Percentiles rank a stretch among this genome's conserved stretches.
Conservation (phyloP, 1,140 invertebrate species). For the Whitmania pigra region DNA sequence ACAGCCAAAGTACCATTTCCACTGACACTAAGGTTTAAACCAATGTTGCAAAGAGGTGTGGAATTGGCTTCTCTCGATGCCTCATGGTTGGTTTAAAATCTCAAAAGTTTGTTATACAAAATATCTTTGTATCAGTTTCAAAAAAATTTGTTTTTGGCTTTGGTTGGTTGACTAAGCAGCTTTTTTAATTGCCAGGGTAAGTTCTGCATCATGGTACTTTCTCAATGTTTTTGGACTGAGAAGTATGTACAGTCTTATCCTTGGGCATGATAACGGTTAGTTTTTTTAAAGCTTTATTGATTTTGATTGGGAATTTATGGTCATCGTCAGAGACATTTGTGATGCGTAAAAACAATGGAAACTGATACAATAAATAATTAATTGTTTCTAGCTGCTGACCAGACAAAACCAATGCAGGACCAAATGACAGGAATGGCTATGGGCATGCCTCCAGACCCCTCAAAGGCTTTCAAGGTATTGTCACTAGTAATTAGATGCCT, state of each 20-base stretch:
- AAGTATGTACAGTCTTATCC: conserved; percentile 90
- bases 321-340: neutral
- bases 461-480: conserved; percentile 78
- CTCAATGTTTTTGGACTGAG: conserved; percentile 96
- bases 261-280: conserved; percentile 92
- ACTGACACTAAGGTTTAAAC: conserved; percentile 89
- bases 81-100: conserved; percentile 57
- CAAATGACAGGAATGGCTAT: conserved; percentile 93
- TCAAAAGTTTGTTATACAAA: no score
- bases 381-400: conserved; percentile 60
- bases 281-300: neutral
- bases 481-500: neutral
- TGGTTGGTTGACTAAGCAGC: no score
- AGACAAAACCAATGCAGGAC: conserved; percentile 89
- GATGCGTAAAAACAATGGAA: no score
- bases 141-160: no score
- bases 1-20: conserved; percentile 94
- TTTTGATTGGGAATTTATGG: neutral
- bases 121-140: no score
- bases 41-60: conserved; percentile 95
- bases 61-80: conserved; percentile 88
- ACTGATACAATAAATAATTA: no score
- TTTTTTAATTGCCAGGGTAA: conserved; percentile 51
- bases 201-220: conserved; percentile 99
- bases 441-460: conserved; percentile 91